Conservation (phyloP, 2,797 vertebrate genomes). For the Oreochromis mossambicus region DNA sequence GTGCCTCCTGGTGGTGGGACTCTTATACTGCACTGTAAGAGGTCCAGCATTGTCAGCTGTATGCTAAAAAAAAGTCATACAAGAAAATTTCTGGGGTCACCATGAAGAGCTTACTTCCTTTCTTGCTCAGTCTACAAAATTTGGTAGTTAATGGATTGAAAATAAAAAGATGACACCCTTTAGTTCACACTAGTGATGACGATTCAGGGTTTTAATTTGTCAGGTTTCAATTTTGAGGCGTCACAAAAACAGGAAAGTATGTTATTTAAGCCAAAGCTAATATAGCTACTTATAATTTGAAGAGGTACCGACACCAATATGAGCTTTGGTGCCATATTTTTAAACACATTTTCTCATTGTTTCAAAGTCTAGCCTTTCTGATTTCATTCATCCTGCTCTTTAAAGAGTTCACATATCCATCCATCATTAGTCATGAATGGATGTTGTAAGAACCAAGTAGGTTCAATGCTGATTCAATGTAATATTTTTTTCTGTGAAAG, state of each 20-base stretch:
- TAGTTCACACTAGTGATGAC: not conserved
- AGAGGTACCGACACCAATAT: too few relatives aligned
- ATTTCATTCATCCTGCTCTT: not conserved
- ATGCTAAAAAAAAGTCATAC: not conserved
- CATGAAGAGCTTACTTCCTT: not conserved
- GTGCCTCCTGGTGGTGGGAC: not conserved
- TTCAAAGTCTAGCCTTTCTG: not conserved
- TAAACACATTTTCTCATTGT: not conserved
- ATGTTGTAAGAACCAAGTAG: not conserved
- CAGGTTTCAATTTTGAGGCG: not conserved
- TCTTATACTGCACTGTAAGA: not conserved
- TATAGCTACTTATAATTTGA: too few relatives aligned
- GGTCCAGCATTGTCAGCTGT: not conserved
- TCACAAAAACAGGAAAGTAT: not conserved
- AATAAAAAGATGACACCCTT: not conserved
- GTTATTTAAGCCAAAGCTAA: too few relatives aligned
- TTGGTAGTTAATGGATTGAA: not conserved
- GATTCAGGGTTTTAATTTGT: not conserved
- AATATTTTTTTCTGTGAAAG: too few relatives aligned
- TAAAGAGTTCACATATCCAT: not conserved
- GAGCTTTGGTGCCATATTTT: not conserved
- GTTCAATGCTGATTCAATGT: too few relatives aligned
- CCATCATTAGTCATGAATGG: not conserved
- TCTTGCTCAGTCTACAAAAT: not conserved
- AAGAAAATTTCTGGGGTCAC: not conserved